Conservation (phyloP, 2,888 invertebrate genomes). For the Thymelicus acteon region DNA sequence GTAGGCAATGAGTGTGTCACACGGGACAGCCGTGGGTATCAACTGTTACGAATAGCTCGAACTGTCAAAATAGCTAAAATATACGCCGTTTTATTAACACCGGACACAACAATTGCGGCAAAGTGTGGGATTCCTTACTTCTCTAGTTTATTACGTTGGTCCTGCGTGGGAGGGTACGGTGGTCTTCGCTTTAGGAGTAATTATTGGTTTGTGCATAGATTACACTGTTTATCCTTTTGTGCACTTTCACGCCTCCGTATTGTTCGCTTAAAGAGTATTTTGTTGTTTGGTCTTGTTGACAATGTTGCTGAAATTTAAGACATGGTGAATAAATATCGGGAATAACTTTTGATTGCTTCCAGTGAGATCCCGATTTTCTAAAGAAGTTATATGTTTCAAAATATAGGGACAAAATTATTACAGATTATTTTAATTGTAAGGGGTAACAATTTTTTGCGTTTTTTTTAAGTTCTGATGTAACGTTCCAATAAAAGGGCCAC, state of each 20-base stretch:
- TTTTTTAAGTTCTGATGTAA: no score
- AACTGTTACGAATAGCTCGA: slow-evolving; percentile 71
- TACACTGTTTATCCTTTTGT: slow-evolving; percentile 33
- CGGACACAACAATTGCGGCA: slow-evolving; percentile 76
- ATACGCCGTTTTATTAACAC: slow-evolving; percentile 82
- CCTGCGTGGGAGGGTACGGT: slow-evolving; percentile 71
- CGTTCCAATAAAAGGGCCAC: no score
- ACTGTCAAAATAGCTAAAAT: slow-evolving; percentile 84
- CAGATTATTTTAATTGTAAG: no score
- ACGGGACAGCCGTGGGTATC: slow-evolving; percentile 54
- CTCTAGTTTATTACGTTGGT: slow-evolving; percentile 73
- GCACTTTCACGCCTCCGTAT: slow-evolving; percentile 22
- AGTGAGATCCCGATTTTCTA: no score
- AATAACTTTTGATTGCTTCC: no score
- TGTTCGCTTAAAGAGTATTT: neutral
- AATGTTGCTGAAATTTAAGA: no score
- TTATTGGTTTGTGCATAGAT: slow-evolving; percentile 52
- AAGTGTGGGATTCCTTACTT: slow-evolving; percentile 80
- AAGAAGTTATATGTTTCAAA: no score
- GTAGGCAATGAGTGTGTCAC: slow-evolving; percentile 19
- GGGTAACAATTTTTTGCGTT: no score
- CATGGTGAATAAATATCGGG: no score
- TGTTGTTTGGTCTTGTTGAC: no score
- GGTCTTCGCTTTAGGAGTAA: slow-evolving; percentile 63
- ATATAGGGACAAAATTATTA: no score